Base-by-base conservation (phyloP, 2,888 invertebrate genomes). In the Synergus umbraculus region DNA sequence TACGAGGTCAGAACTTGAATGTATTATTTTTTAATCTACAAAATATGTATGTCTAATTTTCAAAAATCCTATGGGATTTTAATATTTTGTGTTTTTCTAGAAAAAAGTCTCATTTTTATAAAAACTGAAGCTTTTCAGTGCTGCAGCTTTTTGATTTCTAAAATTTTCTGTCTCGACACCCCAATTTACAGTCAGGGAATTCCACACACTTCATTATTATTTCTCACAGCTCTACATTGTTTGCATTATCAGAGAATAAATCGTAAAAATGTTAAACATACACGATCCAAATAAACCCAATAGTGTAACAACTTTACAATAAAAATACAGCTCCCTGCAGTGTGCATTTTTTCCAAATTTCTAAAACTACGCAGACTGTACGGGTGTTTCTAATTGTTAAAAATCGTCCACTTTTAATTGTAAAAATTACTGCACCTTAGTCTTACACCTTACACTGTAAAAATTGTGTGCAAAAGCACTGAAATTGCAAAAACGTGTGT, bases 401-500 rank as follows among this genome's bases (percentile, higher is more conserved):
- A 67, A 67, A 44, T 18, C 18, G 37, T 49, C 29, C 3, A 66
- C 8, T n/a, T 66, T 64, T 66, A 54, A 73, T 73, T 73, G 54
- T 73, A 73, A 73, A 73, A 54, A 73, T 54, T 49, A 13, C 54
- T 54, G 73, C 54, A 37, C 46, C 73, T 54, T 73, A 73, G 73
- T 73, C 37, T 73, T 54, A 54, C 37, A 73, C 18, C 18, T 49
- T 49, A 73, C 29, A n/a, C 73, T 73, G 73, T 73, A 73, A 73
- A 73, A 73, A n/a, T 54, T 37, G 29, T 13, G 73, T 73, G 73
- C 73, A 73, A 73, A 73, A 73, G 73, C 73, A 73, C 73, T 54
- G 73, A 73, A 73, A 37, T 73, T 73, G 73, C 73, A 54, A 73
- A 73, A 73, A 54, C 73, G 73, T 73, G 73, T 54, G n/a, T 41